These are phyloP conservation scores for Metallyticus violacea DNA, from an alignment of 2,888 invertebrate species.

Conservation along the genomic window DNA sequence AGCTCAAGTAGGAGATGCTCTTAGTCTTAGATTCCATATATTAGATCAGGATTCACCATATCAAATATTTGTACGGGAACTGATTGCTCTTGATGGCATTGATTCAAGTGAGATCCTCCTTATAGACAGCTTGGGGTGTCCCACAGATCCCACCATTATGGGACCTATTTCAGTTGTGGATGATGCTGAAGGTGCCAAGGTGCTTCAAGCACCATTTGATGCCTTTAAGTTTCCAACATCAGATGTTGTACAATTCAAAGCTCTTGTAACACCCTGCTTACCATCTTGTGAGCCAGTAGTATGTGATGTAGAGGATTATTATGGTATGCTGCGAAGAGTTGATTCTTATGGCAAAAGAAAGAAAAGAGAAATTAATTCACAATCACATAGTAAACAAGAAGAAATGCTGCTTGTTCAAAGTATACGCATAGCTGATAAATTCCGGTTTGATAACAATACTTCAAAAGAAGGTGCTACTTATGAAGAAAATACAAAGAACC, in stretches of 20 bases:
- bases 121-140: constrained; percentile 49
- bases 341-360: constrained; percentile 81
- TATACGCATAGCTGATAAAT: constrained; percentile 40
- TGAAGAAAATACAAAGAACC: not conserved
- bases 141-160: constrained; percentile 48
- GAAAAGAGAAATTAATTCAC: constrained; percentile 46
- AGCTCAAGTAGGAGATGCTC: constrained; percentile 49
- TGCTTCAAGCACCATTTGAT: constrained; percentile 45
- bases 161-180: constrained; percentile 40
- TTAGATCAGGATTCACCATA: constrained; percentile 46
- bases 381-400: constrained; percentile 32
- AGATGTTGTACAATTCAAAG: constrained; percentile 46
- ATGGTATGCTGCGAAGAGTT: constrained; percentile 49
- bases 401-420: constrained; percentile 40
- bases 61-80: constrained; percentile 50
- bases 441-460: constrained; percentile 34
- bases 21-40: constrained; percentile 49
- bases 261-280: constrained; percentile 45
- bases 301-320: constrained; percentile 43
- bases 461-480: not conserved
- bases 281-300: constrained; percentile 43
- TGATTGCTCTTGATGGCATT: constrained; percentile 49
- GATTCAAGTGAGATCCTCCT: constrained; percentile 47
- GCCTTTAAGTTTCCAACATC: constrained; percentile 48
- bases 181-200: constrained; percentile 33